phyloP scores from a whole-genome alignment of 2,113 vertebrate species.

The Haliaeetus leucogaster region DNA sequence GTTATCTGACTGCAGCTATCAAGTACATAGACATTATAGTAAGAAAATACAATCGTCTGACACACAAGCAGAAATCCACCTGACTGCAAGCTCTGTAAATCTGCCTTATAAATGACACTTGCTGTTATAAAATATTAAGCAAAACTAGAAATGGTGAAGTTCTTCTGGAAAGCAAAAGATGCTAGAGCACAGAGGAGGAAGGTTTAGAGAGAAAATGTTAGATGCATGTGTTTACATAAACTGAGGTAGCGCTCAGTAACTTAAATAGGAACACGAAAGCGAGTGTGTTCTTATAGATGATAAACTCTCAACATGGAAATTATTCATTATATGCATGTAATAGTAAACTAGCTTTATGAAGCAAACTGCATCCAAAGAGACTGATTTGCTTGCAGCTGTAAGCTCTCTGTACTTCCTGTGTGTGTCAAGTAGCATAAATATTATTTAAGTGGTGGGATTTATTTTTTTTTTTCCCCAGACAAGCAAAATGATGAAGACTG shows the following conservation, averaged over 20 bases:
- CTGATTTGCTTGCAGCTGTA: neutral
- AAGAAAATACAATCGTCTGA: constrained; percentile 40
- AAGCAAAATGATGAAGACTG: neutral
- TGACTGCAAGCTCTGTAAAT: constrained; percentile 48
- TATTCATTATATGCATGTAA: neutral
- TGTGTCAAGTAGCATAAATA: neutral
- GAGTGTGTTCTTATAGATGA: neutral
- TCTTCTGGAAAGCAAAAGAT: neutral
- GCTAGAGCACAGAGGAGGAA: neutral
- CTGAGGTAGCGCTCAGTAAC: neutral
- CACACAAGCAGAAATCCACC: constrained; percentile 21
- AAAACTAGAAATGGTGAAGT: constrained; percentile 7
- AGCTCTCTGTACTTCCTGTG: neutral
- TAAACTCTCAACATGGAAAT: neutral
- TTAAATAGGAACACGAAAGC: neutral
- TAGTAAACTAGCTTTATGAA: neutral
- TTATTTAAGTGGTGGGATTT: neutral
- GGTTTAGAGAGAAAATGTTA: neutral
- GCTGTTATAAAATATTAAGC: constrained; percentile 2
- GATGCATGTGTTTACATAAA: neutral
- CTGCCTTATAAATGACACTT: constrained; percentile 13
- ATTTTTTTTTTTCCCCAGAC: fast-evolving
- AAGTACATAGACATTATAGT: neutral
- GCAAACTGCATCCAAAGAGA: neutral
- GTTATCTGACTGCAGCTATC: constrained; percentile 38